Percentiles rank a stretch among this genome's conserved stretches.
Evolutionary conservation across 2,888 invertebrate genomes (phyloP).

Genomic region (Athalia rosae): DNA sequence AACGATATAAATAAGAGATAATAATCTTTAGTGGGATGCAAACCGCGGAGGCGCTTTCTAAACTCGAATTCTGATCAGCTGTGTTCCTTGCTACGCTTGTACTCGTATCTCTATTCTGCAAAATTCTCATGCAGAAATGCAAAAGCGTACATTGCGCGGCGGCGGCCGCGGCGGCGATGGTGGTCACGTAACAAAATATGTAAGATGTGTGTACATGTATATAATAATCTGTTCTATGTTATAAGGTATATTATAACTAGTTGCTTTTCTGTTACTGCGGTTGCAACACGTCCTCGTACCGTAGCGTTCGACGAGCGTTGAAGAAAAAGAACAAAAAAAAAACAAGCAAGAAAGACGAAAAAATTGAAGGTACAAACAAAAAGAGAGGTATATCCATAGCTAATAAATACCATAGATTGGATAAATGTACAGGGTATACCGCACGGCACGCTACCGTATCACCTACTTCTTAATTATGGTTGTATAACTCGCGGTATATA

Average conservation of each 20-base stretch:
- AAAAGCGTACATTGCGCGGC: background rate
- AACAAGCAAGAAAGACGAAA: background rate
- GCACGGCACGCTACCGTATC: no score
- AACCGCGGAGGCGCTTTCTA: constrained; percentile 19
- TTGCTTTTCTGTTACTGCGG: no score
- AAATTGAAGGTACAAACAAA: background rate
- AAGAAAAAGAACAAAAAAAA: background rate
- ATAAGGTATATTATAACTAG: background rate
- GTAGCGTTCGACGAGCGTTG: background rate
- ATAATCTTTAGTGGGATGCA: background rate
- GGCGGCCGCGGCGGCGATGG: no score
- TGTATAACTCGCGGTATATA: no score
- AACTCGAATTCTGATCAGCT: constrained; percentile 8
- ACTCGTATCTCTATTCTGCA: no score
- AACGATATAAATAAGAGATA: no score
- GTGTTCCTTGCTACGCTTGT: background rate
- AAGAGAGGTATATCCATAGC: no score
- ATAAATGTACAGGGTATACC: no score
- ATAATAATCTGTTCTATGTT: background rate
- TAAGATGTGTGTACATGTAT: constrained; percentile 17
- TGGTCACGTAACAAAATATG: constrained; percentile 33
- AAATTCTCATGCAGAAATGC: constrained; percentile 48
- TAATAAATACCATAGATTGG: no score
- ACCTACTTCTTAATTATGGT: no score
- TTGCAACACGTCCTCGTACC: background rate